Conservation (phyloP, 2,888 invertebrate genomes). For the Diplazon laetatorius region DNA sequence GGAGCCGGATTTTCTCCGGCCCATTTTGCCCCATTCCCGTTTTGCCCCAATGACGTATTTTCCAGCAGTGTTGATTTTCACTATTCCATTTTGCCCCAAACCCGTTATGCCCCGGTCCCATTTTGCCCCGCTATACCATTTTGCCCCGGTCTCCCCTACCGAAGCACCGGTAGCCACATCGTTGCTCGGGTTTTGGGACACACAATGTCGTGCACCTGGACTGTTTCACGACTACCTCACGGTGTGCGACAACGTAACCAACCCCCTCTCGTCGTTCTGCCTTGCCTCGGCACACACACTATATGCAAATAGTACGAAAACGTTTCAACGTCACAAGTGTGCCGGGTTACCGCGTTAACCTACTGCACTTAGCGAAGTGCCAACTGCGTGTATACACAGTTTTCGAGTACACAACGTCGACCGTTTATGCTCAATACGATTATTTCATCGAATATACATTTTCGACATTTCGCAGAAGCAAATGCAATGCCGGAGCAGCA, state of each 20-base stretch:
- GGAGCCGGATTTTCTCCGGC: no score
- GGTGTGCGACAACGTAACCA: conserved; percentile 2
- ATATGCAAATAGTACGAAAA: conserved; percentile 31
- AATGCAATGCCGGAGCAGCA: not conserved
- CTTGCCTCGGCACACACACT: conserved; percentile 5
- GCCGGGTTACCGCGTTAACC: conserved; percentile 1
- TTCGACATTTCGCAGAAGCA: not conserved
- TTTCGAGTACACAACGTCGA: conserved; percentile 46
- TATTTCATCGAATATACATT: conserved; percentile 65
- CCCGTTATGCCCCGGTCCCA: no score
- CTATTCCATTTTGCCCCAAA: no score
- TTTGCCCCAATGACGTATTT: no score
- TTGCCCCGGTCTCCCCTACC: no score
- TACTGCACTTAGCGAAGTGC: conserved; percentile 54
- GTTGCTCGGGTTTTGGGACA: not conserved
- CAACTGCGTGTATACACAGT: conserved; percentile 58
- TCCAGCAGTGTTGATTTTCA: no score
- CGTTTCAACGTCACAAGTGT: conserved; percentile 6
- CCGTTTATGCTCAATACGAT: conserved; percentile 67
- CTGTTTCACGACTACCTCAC: not conserved
- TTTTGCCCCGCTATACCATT: no score
- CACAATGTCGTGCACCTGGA: not conserved
- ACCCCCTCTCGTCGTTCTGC: conserved; percentile 43
- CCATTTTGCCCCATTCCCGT: no score
- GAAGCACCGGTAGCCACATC: not conserved